Conservation (phyloP, 2,888 invertebrate species). For the Chymomyza fuscimana region DNA sequence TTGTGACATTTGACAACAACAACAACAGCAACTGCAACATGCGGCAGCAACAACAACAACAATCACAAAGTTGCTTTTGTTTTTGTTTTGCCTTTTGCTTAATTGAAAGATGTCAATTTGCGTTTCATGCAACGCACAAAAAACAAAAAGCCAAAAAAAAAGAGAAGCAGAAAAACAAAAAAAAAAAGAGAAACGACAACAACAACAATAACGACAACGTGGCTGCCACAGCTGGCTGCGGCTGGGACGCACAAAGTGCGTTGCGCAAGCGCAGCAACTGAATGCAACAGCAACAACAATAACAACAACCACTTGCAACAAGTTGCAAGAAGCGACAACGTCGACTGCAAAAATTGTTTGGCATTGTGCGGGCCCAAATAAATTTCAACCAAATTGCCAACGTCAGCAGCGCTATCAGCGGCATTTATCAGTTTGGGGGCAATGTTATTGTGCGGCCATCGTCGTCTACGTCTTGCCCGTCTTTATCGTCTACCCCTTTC, state of each 20-base stretch:
- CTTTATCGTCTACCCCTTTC: background rate
- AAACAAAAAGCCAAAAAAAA: slow-evolving; percentile 11
- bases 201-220: background rate
- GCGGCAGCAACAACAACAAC: slow-evolving; percentile 35
- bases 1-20: slow-evolving; percentile 65
- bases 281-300: slow-evolving; percentile 2
- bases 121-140: slow-evolving; percentile 55
- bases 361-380: slow-evolving; percentile 57
- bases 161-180: background rate
- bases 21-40: slow-evolving; percentile 18
- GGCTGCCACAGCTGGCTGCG: background rate
- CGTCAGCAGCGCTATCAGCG: slow-evolving; percentile 71
- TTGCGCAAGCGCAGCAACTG: slow-evolving; percentile 10
- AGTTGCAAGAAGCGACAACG: slow-evolving; percentile 5
- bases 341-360: slow-evolving; percentile 14
- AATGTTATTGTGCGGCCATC: slow-evolving; percentile 13
- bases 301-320: slow-evolving; percentile 1
- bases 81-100: slow-evolving; percentile 50
- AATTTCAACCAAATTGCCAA: slow-evolving; percentile 72
- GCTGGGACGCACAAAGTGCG: slow-evolving; percentile 7
- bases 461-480: background rate
- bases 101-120: slow-evolving; percentile 74
- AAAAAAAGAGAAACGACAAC: background rate
- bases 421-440: slow-evolving; percentile 62
- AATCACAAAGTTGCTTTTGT: background rate